phyloP scores from a whole-genome alignment of 2,888 invertebrate species.

The Stenoptilia bipunctidactyla region DNA sequence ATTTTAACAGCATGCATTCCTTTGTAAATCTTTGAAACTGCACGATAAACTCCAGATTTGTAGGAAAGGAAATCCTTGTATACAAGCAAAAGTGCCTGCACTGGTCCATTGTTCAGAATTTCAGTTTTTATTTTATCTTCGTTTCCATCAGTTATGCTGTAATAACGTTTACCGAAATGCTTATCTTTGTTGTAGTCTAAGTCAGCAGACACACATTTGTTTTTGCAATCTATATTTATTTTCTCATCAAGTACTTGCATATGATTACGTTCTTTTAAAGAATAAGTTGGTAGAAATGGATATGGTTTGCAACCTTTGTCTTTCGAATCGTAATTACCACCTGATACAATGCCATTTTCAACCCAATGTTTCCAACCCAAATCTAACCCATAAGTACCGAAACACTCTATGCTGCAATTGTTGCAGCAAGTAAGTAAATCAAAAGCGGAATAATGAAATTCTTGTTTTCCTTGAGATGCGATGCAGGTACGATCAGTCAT shows the following conservation, averaged over 20 bases:
- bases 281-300: too few relatives aligned
- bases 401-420: too few relatives aligned
- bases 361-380: constrained; percentile 86
- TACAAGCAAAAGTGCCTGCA: constrained; percentile 83
- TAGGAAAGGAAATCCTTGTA: constrained; percentile 82
- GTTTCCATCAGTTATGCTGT: constrained; percentile 55
- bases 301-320: too few relatives aligned
- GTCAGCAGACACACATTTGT: constrained; percentile 83
- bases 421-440: constrained; percentile 77
- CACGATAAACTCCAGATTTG: constrained; percentile 73
- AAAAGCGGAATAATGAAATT: constrained; percentile 75
- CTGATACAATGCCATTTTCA: constrained; percentile 75
- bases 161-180: constrained; percentile 73
- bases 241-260: too few relatives aligned
- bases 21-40: constrained; percentile 73
- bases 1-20: constrained; percentile 85
- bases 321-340: too few relatives aligned
- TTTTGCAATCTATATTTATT: too few relatives aligned
- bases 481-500: constrained; percentile 87
- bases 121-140: constrained; percentile 76
- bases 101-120: constrained; percentile 82
- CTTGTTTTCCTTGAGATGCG: constrained; percentile 68
- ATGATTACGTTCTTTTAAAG: too few relatives aligned
- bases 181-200: constrained; percentile 78
- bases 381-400: constrained; percentile 77